Base-by-base conservation (phyloP, 2,113 vertebrate genomes). In the Limnothrissa miodon region DNA sequence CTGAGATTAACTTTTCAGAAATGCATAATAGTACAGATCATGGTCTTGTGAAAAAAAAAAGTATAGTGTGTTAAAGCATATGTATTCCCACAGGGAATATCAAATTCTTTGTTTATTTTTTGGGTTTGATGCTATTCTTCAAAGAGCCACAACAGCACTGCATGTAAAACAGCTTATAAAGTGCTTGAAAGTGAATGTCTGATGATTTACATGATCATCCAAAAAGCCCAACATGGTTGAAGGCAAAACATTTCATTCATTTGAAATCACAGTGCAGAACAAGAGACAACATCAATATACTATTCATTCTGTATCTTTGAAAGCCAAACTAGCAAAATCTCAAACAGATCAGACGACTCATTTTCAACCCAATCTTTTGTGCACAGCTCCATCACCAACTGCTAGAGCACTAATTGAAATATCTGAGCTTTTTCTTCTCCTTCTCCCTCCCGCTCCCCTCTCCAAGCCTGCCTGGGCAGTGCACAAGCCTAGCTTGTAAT, bases 321-420 rank as follows among this genome's bases (percentile, higher is more conserved):
- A 79, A 83, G 45, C 85, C 85, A 79, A 86, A 81, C 85, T 79
- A 78, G 83, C 81, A 83, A 87, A 83, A 84, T 62, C 80, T 83
- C 83, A 80, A 51, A 66, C 39, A 81, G 85, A 89, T 86, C 83
- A 85, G 82, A 83, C 53, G 53, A 84, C 88, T 83, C 80, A 56
- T 45, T 82, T 78, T 84, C 81, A 84, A 83, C 79, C 85, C 88
- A 79, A 51, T 56, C 74, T 81, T 82, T 82, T 85, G 79, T 45
- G 78, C 80, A 80, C 83, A 48, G 85, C 87, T 89, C 81, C 81
- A 82, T 87, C 81, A 45, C 83, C 88, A 89, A 87, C 86, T 85
- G 79, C 89, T 88, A 91, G 81, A 83, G 88, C 82, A 80, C 89
- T 93, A 92, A 93, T 90, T 93, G 90, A 94, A 93, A 91, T 89